Base-by-base conservation (phyloP, 23 tunicate genomes). In the Diplosoma virens region DNA sequence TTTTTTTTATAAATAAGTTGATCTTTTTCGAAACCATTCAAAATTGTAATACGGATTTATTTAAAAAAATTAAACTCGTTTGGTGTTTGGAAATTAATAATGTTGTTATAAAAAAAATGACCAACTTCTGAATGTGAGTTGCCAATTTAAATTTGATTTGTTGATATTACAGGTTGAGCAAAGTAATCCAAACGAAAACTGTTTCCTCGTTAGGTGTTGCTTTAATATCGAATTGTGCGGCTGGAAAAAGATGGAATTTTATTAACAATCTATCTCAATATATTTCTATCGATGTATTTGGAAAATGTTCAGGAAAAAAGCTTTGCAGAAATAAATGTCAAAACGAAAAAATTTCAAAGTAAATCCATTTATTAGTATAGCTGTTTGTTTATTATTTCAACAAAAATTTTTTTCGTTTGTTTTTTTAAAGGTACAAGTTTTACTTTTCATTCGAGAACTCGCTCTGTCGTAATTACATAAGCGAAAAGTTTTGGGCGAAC, bases 381-480 rank as follows among this genome's bases (percentile, higher is more conserved):
- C n/a, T n/a, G n/a, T n/a, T n/a, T n/a, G n/a, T n/a, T n/a, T n/a
- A 9, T 46, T 75, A 14, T 25, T 11, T 66, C 9, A 9, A 14
- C 11, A 11, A 27, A 9, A 11, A 25, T n/a, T 27, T 27, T 9
- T 7, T 6, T 14, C 11, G 72, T 30, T 14, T 24, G 4, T 4
- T 66, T 66, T 5, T 35, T 69, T 35, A 7, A 70, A 87, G 94
- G 66, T 81, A 87, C 77, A 92, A 92, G 75, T 92, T 92, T 66
- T 80, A 76, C 60, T 77, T 92, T 36, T 37, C 97, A 1, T 80
- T 92, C 6, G 97, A 92, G 47, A 92, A 92, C 47, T 82, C 95
- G 5, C 63, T 55, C 11, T 88, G 95, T 41, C 67, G 67, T 33
- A 82, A 88, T 78, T 88, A 88, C 84, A 83, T 88, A 55, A 82